Base-by-base conservation (phyloP, 2,113 vertebrate genomes). In the Hystrix brachyura region DNA sequence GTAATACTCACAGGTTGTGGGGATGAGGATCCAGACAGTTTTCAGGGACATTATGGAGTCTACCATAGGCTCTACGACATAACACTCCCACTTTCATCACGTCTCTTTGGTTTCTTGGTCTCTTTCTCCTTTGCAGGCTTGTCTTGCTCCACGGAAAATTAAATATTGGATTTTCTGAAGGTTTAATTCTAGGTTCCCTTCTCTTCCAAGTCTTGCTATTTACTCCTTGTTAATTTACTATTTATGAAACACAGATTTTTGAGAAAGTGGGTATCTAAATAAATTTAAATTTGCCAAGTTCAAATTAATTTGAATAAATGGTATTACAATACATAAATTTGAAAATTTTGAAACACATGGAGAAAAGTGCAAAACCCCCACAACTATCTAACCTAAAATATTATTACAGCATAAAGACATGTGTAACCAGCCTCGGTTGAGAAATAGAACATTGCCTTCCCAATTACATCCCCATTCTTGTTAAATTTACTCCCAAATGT, bases 241-340 rank as follows among this genome's bases (percentile, higher is more conserved):
- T 79, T 90, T 94, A 84, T 93, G 21, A 90, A 38, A 3, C 15
- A 76, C 57, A 91, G 29, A 64, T 89, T 19, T 76, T 89, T 95
- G 46, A 87, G 10, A 81, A 96, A 91, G 25, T 74, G 0, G 65
- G 55, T 72, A 72, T 87, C 62, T 76, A 83, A 78, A 87, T 21
- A 72, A 87, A 69, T 69, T 92, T 64, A 71, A 46, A 38, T 76
- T 71, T 82, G 25, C 9, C 8, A 55, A 59, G 23, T 85, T 92
- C 55, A 94, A 84, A 62, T 87, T 74, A 81, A 69, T 43, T 25
- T 59, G 10, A 84, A 84, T 53, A 64, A 12, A 94, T 89, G 2
- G 43, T 90, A 76, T 71, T 84, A 84, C 76, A 64, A 79, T 29
- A 74, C 69, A 65, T 71, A 72, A 55, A 80, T 57, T 84, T 76